Evolutionary conservation across 2,113 vertebrate genomes (phyloP).

Genomic region (Cyphomyrus discorhynchus): DNA sequence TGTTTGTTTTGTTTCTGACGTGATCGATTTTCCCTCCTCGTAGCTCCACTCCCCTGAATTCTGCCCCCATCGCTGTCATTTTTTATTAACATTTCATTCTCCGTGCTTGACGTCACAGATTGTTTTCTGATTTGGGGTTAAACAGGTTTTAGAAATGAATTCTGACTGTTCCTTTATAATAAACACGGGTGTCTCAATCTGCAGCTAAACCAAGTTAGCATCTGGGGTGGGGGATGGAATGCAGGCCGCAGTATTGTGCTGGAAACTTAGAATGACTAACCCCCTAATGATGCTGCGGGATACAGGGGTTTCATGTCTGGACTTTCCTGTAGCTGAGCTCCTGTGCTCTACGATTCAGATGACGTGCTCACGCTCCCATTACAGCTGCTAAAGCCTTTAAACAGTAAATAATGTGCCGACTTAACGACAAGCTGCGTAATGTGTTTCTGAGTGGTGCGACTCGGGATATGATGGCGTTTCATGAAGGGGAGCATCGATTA

Average conservation of each 20-base stretch:
- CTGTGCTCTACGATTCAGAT: background rate
- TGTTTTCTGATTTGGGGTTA: background rate
- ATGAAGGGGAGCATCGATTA: background rate
- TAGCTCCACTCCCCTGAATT: background rate
- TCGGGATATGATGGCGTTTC: background rate
- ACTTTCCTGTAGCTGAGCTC: background rate
- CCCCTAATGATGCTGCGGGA: background rate
- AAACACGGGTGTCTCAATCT: background rate
- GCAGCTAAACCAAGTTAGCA: background rate
- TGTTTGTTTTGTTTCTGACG: background rate
- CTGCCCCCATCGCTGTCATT: background rate
- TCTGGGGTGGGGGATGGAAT: background rate
- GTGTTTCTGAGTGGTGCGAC: background rate
- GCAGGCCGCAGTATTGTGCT: background rate
- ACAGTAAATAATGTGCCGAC: background rate
- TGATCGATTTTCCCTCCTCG: background rate
- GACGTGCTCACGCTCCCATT: background rate
- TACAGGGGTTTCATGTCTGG: background rate
- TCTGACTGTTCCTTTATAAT: background rate
- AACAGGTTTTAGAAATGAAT: background rate
- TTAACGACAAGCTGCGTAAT: background rate
- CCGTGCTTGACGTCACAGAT: background rate
- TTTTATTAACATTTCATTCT: background rate
- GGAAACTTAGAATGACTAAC: background rate
- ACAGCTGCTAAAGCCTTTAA: background rate